Evolutionary conservation across 2,797 vertebrate species (phyloP), one percentile per base, ranked within the genome.

Genomic region (Malurus leucopterus): DNA sequence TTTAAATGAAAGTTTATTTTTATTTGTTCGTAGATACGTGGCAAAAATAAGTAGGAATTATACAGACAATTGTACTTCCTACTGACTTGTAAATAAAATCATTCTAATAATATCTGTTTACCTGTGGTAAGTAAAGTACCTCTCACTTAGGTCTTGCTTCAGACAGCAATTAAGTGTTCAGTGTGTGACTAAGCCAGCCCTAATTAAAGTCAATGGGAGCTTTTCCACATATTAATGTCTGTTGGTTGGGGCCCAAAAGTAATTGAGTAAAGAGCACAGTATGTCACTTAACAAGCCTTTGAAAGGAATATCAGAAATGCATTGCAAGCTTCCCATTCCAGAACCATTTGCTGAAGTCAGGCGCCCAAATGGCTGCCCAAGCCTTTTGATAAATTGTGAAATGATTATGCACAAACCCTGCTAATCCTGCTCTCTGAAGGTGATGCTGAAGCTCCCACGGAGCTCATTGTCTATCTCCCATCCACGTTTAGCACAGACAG

Each of bases 161-260:
- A 94, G 62, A 92, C 44, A 89, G 51, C 70, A 91, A 91, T 89
- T 84, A 91, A 84, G 30, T 43, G 38, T 43, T 91, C 77, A 53
- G 64, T 2, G 4, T 70, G 63, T 38, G 50, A 41, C 53, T 81
- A 78, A 81, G 61, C 67, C 57, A 84, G 64, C n/a, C 57, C 70
- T 93, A 86, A 92, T 93, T 88, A 89, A 92, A 93, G 89, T 82
- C 83, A 88, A 63, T 26, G 47, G 89, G 79, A 89, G 63, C 49
- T 81, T 89, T 83, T 57, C 51, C 53, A 81, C 34, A 50, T 27
- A 59, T 73, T 88, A 88, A 81, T 22, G 16, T 32, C n/a, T 55
- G 34, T 44, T 92, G 77, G 63, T 86, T 40, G 64, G 78, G 64
- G 71, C 80, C 67, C 88, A 69, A 59, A 89, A 86, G 63, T 27